A percentile compares a stretch with the other conserved stretches of the same genome.
phyloP scores from a whole-genome alignment of 2,888 invertebrate genomes.

The Julus scandinavius region DNA sequence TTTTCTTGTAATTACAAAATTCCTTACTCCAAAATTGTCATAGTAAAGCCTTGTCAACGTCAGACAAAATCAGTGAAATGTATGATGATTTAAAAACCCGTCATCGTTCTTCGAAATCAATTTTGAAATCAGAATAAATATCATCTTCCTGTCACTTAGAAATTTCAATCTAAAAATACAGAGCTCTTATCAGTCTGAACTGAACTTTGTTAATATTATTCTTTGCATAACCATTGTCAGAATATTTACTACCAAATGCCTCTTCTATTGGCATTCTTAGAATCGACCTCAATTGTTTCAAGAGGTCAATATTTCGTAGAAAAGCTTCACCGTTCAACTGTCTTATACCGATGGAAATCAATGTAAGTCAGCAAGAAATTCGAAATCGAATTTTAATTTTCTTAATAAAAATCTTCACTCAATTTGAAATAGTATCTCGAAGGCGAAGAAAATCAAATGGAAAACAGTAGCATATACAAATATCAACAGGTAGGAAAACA shows the following conservation, averaged over 20 bases:
- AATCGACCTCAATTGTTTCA: background rate
- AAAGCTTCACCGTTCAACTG: background rate
- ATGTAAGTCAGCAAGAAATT: background rate
- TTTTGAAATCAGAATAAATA: slow-evolving; percentile 3
- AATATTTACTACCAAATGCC: background rate
- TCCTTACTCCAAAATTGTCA: background rate
- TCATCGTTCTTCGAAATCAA: background rate
- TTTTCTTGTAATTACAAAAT: background rate
- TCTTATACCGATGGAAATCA: background rate
- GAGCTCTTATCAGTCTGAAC: background rate
- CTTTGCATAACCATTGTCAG: background rate
- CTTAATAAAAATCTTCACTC: slow-evolving; percentile 46
- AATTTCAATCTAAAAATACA: background rate
- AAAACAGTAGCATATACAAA: slow-evolving; percentile 45
- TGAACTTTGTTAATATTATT: background rate
- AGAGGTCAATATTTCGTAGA: background rate
- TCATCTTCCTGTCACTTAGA: background rate
- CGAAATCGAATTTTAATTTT: slow-evolving; percentile 46
- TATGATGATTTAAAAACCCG: background rate
- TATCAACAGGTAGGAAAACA: slow-evolving; percentile 7
- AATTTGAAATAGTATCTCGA: slow-evolving; percentile 24
- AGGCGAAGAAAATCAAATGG: slow-evolving; percentile 37
- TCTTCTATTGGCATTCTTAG: background rate
- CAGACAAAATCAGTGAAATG: background rate
- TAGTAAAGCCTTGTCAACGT: background rate